Conservation (phyloP, 2,797 vertebrate species). For the Poeciliopsis paucimaculata region DNA sequence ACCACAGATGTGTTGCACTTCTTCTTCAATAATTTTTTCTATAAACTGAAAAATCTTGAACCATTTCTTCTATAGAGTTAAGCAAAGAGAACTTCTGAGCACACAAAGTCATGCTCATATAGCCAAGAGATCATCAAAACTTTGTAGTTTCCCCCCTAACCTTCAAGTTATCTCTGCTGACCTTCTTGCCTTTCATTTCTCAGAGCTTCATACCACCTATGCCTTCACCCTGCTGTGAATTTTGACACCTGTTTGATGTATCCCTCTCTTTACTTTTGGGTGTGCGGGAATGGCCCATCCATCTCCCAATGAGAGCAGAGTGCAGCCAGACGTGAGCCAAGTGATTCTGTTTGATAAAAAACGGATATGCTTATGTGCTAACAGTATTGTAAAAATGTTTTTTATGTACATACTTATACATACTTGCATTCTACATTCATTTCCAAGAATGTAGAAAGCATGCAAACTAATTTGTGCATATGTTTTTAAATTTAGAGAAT, state of each 20-base stretch:
- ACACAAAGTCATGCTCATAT: slow-evolving; percentile 19
- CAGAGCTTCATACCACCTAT: slow-evolving; percentile 46
- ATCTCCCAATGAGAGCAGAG: slow-evolving; percentile 28
- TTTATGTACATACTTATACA: not conserved
- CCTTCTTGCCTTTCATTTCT: slow-evolving; percentile 48
- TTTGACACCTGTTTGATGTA: slow-evolving; percentile 77
- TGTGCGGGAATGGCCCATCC: slow-evolving; percentile 40
- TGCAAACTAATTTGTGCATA: not conserved
- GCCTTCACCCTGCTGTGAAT: slow-evolving; percentile 65
- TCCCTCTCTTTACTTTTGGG: slow-evolving; percentile 50
- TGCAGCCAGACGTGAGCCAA: slow-evolving; percentile 16
- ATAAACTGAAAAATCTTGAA: not conserved
- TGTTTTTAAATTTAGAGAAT: not conserved
- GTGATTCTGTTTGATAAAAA: not conserved
- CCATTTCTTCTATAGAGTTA: not conserved
- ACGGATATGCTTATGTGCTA: not conserved
- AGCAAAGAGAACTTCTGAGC: not conserved
- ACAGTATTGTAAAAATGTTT: not conserved
- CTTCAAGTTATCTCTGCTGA: slow-evolving; percentile 34
- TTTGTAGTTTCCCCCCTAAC: slow-evolving; percentile 28
- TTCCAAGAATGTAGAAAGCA: not conserved
- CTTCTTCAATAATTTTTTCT: slow-evolving; percentile 41
- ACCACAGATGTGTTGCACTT: slow-evolving; percentile 24
- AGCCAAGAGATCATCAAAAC: slow-evolving; percentile 28
- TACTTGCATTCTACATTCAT: not conserved